Evolutionary conservation across 1,140 invertebrate genomes (phyloP), one percentile per base, ranked within the genome.

Genomic region (Leptestheria dahalacensis): DNA sequence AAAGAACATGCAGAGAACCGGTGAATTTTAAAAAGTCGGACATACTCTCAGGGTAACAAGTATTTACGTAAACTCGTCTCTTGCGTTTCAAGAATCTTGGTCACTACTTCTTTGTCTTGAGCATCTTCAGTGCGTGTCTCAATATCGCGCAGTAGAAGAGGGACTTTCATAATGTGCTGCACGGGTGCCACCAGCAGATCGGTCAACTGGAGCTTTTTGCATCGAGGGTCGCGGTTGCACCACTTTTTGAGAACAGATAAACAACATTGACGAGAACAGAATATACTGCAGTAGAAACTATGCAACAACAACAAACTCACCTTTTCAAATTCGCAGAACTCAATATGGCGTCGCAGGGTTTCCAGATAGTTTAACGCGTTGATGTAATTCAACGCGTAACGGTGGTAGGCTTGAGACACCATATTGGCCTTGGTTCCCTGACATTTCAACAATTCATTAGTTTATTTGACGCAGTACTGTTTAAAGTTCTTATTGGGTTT

Each of bases 151-250:
- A 84, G 71, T 25, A 84, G 74, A 2, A 85, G 70, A 24, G 82
- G 82, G 18, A 83, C 74, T 66, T 82, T 78, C 71, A 83, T 85
- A 58, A 82, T 82, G 67, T 83, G 79, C 68, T 84, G 82, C 59
- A 84, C 79, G 11, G 81, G 81, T 2, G 81, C 76, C 29, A 83
- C 80, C 46, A 83, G 69, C 2, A 84, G 71, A 68, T 83, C 82
- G 9, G 79, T 81, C 26, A 84, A 67, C 66, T 82, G 79, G 3
- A 83, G 70, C 58, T 82, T 75, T 64, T 82, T 80, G 67, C 81
- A 83, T 15, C 81, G 67, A 2, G 73, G 68, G 68, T 83, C 81
- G 54, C 74, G 69, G 58, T 75, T 74, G 64, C 80, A 82, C 74
- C 75, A 78, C 79, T 80, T 61, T 3, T 68, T 66, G 15, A 59